Evolutionary conservation across 2,888 invertebrate genomes (phyloP).

Genomic region (Drosophila mimica): DNA sequence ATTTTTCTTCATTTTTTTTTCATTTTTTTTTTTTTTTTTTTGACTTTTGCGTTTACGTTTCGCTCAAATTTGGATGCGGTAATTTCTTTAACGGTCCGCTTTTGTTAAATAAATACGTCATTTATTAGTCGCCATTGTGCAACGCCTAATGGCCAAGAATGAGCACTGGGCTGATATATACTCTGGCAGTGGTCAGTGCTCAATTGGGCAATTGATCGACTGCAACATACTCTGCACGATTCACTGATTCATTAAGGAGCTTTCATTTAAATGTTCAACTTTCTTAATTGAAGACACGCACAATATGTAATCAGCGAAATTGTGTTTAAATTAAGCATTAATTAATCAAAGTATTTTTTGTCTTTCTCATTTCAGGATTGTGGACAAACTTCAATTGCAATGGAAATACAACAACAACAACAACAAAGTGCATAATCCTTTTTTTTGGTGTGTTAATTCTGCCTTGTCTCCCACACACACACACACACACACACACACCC

Average conservation of each 20-base stretch:
- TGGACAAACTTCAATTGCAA: constrained; percentile 40
- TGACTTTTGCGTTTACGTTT: constrained; percentile 2
- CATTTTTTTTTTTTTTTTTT: constrained; percentile 4
- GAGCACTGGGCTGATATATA: background rate
- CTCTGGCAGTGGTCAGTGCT: background rate
- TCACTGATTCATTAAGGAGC: background rate
- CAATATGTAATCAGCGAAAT: constrained; percentile 2
- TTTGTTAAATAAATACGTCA: constrained; percentile 51
- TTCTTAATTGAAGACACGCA: background rate
- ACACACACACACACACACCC: background rate
- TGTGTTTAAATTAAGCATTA: constrained; percentile 12
- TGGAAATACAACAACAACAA: constrained; percentile 24
- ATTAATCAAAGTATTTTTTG: constrained; percentile 30
- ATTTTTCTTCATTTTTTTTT: constrained; percentile 24
- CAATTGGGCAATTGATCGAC: background rate
- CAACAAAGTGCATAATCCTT: constrained; percentile 22
- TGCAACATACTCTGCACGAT: background rate
- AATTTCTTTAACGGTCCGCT: constrained; percentile 32
- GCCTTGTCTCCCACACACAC: constrained; percentile 5
- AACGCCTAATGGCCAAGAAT: constrained; percentile 27
- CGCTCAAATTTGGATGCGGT: constrained; percentile 29
- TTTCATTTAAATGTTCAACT: background rate
- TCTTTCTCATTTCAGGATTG: constrained; percentile 52
- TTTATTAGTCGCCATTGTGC: constrained; percentile 47
- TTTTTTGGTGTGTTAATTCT: constrained; percentile 10